Percentiles rank a stretch among this genome's conserved stretches.
These are phyloP conservation scores for Helobdella robusta DNA, from an alignment of 2,888 invertebrate genomes.

Conservation along the genomic window DNA sequence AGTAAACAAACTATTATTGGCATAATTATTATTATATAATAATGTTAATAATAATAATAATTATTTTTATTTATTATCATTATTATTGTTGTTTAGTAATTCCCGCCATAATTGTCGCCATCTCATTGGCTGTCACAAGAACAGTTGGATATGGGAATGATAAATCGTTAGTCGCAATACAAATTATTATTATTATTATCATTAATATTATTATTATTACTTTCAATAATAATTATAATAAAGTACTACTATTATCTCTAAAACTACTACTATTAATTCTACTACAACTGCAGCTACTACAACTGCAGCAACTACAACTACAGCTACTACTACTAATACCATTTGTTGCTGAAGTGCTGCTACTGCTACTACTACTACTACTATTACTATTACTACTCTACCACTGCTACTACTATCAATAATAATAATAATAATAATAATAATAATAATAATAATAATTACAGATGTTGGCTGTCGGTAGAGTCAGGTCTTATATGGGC, in stretches of 20 bases:
- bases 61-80: no score
- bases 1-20: no score
- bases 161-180: constrained; percentile 27
- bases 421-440: no score
- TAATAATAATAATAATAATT: no score
- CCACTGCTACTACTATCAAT: no score
- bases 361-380: no score
- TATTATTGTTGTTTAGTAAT: constrained; percentile 27
- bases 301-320: no score
- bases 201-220: not conserved
- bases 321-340: no score
- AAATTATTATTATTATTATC: not conserved
- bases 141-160: constrained; percentile 34
- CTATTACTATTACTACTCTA: no score
- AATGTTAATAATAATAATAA: no score
- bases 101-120: constrained; percentile 34
- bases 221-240: not conserved
- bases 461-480: constrained; percentile 34
- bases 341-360: no score
- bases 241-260: not conserved
- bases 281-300: not conserved
- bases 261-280: not conserved
- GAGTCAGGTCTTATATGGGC: constrained; percentile 34
- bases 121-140: constrained; percentile 31
- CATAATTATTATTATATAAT: no score